Base-by-base conservation (phyloP, 2,797 vertebrate genomes). In the Acridotheres tristis region DNA sequence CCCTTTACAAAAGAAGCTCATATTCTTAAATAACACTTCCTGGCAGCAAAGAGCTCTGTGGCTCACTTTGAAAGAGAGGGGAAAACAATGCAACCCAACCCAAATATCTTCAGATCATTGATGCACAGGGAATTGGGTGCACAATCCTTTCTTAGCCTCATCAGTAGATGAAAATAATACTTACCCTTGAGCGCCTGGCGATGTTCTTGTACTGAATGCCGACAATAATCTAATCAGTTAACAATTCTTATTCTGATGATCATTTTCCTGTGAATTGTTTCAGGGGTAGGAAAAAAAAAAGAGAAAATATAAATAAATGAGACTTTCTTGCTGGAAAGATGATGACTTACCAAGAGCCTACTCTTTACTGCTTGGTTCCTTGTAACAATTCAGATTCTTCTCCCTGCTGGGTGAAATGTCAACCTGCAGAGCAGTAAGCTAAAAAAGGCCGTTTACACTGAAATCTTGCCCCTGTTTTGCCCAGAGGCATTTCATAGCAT, bases 1-100 rank as follows among this genome's bases (percentile, higher is more conserved):
- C 85, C 67, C 80, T 95, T 94, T 82, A 74, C 76, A 87, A 85
- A 86, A 85, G 89, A 65, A 90, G 57, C 72, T 92, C 89, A 86
- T 94, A 93, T 86, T 93, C 81, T 94, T 93, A 96, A 97, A 86
- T 89, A 96, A 97, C 69, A 85, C 74, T 92, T 96, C 93, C 94
- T 92, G 88, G 66, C 79, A 92, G 65, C 74, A 90, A 81, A 93
- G 40, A 58, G n/a, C 55, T 94, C 54, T 61, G 90, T 77, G 54
- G 65, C 89, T 96, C 61, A 15, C 62, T 91, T 82, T 95, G 92
- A 90, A 96, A 95, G 83, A 89, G 63, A 92, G 72, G 26, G 82
- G 67, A 92, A 96, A 96, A 95, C 82, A 89, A 90, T 85, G 86
- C 86, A 94, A 90, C 90, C 91, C 55, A 95, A 67, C 94, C 96